These are phyloP conservation scores for Amphipyra tragopoginis DNA, from an alignment of 2,888 invertebrate genomes.

Conservation along the genomic window DNA sequence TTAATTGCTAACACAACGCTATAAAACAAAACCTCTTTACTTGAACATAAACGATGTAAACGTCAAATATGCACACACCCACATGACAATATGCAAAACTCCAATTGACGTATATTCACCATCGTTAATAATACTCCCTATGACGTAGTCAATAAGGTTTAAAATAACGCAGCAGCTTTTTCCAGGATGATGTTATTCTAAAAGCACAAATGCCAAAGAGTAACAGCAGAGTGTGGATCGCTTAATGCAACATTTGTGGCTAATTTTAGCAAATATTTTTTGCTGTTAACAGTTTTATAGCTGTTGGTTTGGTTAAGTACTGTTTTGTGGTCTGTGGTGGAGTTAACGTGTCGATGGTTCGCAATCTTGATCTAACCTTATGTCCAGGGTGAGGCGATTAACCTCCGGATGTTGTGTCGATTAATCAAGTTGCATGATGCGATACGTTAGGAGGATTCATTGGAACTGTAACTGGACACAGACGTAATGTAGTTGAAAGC, in stretches of 20 bases:
- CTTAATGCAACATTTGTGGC: constrained; percentile 34
- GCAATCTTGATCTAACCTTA: not conserved
- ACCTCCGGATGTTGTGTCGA: no score
- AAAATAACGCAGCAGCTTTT: not conserved
- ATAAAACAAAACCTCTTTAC: constrained; percentile 63
- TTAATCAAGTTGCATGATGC: no score
- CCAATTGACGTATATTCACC: not conserved
- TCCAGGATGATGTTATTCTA: constrained; percentile 16
- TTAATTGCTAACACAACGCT: constrained; percentile 54
- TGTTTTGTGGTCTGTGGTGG: constrained; percentile 1
- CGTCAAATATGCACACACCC: constrained; percentile 50
- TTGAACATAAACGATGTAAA: constrained; percentile 51
- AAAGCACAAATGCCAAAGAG: constrained; percentile 23
- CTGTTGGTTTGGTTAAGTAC: constrained; percentile 24
- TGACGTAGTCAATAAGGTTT: not conserved
- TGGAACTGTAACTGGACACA: no score
- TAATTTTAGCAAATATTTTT: constrained; percentile 28
- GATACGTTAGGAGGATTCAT: no score
- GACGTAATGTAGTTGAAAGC: no score
- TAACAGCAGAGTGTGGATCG: constrained; percentile 10
- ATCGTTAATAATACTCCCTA: constrained; percentile 9
- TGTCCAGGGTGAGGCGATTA: not conserved
- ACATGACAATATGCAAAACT: constrained; percentile 33
- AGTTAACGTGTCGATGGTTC: not conserved
- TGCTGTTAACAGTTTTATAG: constrained; percentile 26